Evolutionary conservation across 2,113 vertebrate species (phyloP).

Genomic region (Bathybates hornii): DNA sequence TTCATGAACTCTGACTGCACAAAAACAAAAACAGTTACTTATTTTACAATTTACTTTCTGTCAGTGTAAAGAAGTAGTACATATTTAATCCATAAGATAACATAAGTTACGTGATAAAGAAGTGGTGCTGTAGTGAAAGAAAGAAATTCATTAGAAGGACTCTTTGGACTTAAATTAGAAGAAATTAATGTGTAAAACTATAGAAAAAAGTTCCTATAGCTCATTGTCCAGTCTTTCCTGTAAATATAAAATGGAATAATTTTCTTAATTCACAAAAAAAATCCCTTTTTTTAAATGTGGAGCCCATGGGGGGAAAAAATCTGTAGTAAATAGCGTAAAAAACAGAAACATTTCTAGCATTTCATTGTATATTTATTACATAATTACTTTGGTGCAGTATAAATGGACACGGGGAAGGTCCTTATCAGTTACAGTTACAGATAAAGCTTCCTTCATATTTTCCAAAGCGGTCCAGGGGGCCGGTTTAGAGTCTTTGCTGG

Average conservation of each 20-base stretch:
- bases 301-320: accelerated
- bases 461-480: background rate
- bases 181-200: background rate
- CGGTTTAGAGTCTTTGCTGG: background rate
- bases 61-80: background rate
- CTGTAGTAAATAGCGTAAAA: background rate
- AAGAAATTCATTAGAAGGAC: background rate
- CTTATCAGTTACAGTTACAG: background rate
- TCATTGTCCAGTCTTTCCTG: background rate
- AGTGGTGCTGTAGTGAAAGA: background rate
- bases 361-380: background rate
- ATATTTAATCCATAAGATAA: background rate
- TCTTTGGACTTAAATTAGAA: background rate
- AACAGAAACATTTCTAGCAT: background rate
- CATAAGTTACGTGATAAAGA: background rate
- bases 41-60: background rate
- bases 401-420: background rate
- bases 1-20: background rate
- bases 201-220: accelerated
- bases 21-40: background rate
- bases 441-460: background rate
- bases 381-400: background rate
- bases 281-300: background rate
- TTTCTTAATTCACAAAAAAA: background rate
- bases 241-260: background rate